phyloP scores from a whole-genome alignment of 2,797 vertebrate genomes.

The Meriones psammophilus region DNA sequence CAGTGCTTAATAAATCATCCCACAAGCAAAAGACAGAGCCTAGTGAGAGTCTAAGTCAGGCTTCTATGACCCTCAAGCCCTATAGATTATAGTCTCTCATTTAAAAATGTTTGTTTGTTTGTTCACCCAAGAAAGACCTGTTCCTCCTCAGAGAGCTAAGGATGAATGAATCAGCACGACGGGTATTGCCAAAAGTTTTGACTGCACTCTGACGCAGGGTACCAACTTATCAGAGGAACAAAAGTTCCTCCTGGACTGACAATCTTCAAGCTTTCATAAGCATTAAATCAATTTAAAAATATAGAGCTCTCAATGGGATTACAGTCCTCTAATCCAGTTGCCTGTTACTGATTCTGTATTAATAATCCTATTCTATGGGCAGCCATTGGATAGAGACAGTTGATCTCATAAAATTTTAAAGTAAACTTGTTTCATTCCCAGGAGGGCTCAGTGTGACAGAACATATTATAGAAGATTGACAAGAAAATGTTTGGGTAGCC shows the following conservation, averaged over 20 bases:
- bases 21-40: neutral
- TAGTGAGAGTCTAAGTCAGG: neutral
- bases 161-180: neutral
- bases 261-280: slow-evolving; percentile 84
- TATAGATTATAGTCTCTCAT: neutral
- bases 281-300: slow-evolving; percentile 80
- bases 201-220: neutral
- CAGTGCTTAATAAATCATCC: neutral
- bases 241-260: slow-evolving; percentile 72
- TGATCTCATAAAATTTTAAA: slow-evolving; percentile 88
- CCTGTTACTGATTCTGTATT: slow-evolving; percentile 88
- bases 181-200: slow-evolving; percentile 8
- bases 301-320: slow-evolving; percentile 80
- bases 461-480: slow-evolving; percentile 88
- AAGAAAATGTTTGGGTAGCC: slow-evolving; percentile 85
- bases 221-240: neutral
- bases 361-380: slow-evolving; percentile 85
- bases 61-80: slow-evolving; percentile 4
- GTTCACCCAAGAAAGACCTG: neutral
- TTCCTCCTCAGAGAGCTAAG: neutral
- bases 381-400: slow-evolving; percentile 83
- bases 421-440: slow-evolving; percentile 87
- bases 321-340: slow-evolving; percentile 80
- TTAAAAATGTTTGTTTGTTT: neutral
- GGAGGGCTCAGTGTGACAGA: slow-evolving; percentile 85